Evolutionary conservation across 2,113 vertebrate genomes (phyloP).

Genomic region (Melanerpes aurifrons): DNA sequence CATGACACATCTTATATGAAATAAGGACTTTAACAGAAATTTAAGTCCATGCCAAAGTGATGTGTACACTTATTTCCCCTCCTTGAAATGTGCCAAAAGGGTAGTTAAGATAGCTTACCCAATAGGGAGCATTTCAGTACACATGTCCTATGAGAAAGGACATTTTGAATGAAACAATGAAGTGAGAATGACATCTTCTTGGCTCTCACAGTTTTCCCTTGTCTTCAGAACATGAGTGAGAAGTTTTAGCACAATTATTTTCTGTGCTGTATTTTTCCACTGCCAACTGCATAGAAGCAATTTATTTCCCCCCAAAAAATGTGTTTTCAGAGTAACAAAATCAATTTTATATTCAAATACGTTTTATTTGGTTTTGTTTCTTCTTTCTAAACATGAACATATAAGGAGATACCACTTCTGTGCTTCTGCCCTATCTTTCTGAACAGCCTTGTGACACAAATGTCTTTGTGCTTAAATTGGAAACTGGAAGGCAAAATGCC

Average conservation of each 20-base stretch:
- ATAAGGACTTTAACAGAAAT: neutral
- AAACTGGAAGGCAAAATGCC: neutral
- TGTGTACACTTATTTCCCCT: neutral
- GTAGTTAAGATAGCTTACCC: neutral
- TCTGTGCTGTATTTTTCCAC: neutral
- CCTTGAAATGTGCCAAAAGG: neutral
- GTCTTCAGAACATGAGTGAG: neutral
- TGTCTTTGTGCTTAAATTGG: neutral
- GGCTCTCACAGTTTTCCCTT: neutral
- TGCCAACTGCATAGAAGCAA: fast-evolving
- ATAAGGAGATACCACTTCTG: neutral
- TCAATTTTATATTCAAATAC: neutral
- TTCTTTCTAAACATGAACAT: neutral
- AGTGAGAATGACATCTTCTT: neutral
- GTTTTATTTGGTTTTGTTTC: neutral
- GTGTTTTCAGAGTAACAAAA: neutral
- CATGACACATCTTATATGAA: neutral
- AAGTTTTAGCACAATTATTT: neutral
- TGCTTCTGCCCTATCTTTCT: neutral
- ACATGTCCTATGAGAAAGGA: fast-evolving
- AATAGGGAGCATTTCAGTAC: neutral
- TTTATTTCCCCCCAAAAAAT: neutral
- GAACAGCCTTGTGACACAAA: neutral
- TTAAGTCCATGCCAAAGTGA: neutral
- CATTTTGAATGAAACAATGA: neutral